These are phyloP conservation scores for Macropodus opercularis DNA, from an alignment of 2,797 vertebrate species.

Conservation along the genomic window DNA sequence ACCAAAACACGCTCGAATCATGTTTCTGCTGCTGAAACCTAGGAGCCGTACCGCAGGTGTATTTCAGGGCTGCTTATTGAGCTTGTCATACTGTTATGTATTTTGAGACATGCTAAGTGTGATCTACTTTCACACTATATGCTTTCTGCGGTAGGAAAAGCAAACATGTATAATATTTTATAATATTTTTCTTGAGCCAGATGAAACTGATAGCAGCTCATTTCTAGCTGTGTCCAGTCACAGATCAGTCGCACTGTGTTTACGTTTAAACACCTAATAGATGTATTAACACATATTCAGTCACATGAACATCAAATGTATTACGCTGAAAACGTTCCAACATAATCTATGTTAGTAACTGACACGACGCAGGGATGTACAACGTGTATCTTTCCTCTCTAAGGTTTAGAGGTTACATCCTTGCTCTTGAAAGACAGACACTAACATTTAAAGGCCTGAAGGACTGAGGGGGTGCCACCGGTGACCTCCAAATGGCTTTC, in stretches of 20 bases:
- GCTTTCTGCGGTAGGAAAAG: slow-evolving; percentile 3
- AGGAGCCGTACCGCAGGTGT: slow-evolving; percentile 31
- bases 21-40: slow-evolving; percentile 43
- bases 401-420: slow-evolving; percentile 78
- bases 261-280: slow-evolving; percentile 21
- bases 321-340: no score
- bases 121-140: slow-evolving; percentile 6
- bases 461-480: slow-evolving; percentile 73
- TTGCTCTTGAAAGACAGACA: slow-evolving; percentile 81
- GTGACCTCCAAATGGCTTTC: slow-evolving; percentile 87
- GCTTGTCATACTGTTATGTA: slow-evolving; percentile 34
- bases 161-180: background rate
- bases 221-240: slow-evolving; percentile 10
- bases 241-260: background rate
- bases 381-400: slow-evolving; percentile 62
- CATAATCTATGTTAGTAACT: slow-evolving; percentile 55
- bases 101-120: slow-evolving; percentile 33
- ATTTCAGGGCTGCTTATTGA: slow-evolving; percentile 53
- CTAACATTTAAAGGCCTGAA: slow-evolving; percentile 84
- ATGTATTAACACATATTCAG: slow-evolving; percentile 35
- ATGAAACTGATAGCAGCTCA: slow-evolving; percentile 12
- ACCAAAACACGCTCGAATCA: slow-evolving; percentile 34
- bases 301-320: slow-evolving; percentile 16
- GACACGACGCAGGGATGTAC: slow-evolving; percentile 54
- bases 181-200: slow-evolving; percentile 4